Conservation (phyloP, 2,113 vertebrate genomes). For the Ophiodon elongatus region DNA sequence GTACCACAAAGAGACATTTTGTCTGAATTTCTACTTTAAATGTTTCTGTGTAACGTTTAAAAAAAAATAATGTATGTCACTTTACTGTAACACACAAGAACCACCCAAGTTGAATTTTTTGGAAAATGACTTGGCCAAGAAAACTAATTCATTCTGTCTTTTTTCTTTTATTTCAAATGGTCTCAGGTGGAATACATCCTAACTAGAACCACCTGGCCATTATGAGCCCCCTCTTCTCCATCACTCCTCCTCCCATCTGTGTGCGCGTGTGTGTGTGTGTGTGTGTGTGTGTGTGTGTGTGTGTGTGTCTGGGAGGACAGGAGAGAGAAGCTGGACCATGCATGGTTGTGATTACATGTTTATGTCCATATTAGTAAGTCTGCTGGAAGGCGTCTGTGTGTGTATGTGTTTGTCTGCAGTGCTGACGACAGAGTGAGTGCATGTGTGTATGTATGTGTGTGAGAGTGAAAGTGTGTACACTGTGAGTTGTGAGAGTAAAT, state of each 20-base stretch:
- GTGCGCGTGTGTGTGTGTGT: slow-evolving; percentile 23
- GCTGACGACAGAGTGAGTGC: slow-evolving; percentile 37
- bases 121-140: slow-evolving; percentile 67
- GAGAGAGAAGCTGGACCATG: slow-evolving; percentile 60
- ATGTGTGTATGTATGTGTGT: slow-evolving; percentile 36
- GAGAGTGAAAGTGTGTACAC: slow-evolving; percentile 78
- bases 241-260: slow-evolving; percentile 55
- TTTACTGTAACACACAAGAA: slow-evolving; percentile 55
- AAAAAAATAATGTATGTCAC: slow-evolving; percentile 30
- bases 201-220: slow-evolving; percentile 84
- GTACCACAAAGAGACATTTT: background rate
- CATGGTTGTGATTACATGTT: slow-evolving; percentile 74
- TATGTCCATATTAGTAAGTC: slow-evolving; percentile 77
- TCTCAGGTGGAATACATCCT: slow-evolving; percentile 72
- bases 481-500: slow-evolving; percentile 85
- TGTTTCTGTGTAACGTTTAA: background rate
- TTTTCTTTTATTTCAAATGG: slow-evolving; percentile 27
- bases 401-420: slow-evolving; percentile 41
- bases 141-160: slow-evolving; percentile 56
- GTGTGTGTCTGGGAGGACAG: slow-evolving; percentile 3
- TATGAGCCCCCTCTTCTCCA: slow-evolving; percentile 59
- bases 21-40: slow-evolving; percentile 2
- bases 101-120: slow-evolving; percentile 69
- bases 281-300: slow-evolving; percentile 19
- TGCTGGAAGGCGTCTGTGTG: slow-evolving; percentile 50